phyloP scores from a whole-genome alignment of 2,113 vertebrate species.

The Myrmophylax atrothorax region DNA sequence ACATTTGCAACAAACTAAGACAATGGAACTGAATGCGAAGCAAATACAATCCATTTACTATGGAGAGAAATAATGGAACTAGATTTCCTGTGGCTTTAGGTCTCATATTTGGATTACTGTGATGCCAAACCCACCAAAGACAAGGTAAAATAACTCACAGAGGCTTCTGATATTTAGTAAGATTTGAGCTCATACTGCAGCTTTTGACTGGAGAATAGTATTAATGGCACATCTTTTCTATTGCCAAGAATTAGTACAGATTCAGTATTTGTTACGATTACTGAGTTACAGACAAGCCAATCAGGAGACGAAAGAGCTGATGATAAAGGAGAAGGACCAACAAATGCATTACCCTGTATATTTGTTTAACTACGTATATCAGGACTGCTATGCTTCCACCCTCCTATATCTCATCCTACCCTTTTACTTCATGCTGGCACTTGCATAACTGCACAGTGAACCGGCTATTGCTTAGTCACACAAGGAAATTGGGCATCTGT shows the following conservation, averaged over 20 bases:
- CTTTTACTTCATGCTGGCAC: neutral
- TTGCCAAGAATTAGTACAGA: neutral
- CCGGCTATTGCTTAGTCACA: neutral
- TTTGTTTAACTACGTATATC: neutral
- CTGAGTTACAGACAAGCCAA: neutral
- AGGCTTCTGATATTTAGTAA: neutral
- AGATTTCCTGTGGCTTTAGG: neutral
- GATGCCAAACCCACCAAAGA: neutral
- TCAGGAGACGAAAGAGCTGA: neutral
- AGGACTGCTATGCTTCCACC: neutral
- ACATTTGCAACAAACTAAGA: neutral
- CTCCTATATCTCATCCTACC: neutral
- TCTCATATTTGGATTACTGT: neutral
- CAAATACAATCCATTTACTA: neutral
- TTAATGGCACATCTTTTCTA: neutral
- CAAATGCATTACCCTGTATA: rapidly evolving
- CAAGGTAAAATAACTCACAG: neutral
- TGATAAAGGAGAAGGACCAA: neutral
- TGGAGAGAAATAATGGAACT: neutral
- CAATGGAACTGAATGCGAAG: rapidly evolving
- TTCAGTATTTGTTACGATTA: neutral
- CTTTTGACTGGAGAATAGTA: neutral
- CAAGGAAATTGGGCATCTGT: rapidly evolving
- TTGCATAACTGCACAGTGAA: neutral
- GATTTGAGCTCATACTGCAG: neutral